phyloP scores from a whole-genome alignment of 2,888 invertebrate genomes.

The Tenthredo amoena region DNA sequence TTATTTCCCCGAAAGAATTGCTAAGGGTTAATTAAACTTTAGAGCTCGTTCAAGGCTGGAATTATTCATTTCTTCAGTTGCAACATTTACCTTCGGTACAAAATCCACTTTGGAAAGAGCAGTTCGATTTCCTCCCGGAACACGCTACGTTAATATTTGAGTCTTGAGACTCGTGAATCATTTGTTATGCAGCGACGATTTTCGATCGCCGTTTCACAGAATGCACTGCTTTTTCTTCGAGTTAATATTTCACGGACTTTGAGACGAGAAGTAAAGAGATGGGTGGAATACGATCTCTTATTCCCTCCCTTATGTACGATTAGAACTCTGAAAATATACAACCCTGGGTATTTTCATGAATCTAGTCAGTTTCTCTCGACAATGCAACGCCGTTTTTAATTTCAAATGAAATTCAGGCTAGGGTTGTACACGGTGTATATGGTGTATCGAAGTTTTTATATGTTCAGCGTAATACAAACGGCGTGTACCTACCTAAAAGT shows the following conservation, averaged over 20 bases:
- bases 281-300: neutral
- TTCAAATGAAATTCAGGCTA: neutral
- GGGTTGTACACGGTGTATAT: neutral
- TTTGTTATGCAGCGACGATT: slow-evolving; percentile 4
- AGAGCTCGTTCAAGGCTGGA: neutral
- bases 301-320: neutral
- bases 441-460: slow-evolving; percentile 34
- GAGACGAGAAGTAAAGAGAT: neutral
- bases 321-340: neutral
- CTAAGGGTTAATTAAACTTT: neutral
- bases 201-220: neutral
- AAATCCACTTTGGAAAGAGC: neutral
- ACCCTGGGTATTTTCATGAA: neutral
- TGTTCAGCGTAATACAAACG: slow-evolving; percentile 4
- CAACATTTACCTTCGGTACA: neutral
- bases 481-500: slow-evolving; percentile 22
- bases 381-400: neutral
- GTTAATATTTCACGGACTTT: slow-evolving; percentile 1
- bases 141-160: slow-evolving; percentile 19
- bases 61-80: neutral
- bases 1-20: neutral
- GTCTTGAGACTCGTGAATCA: neutral
- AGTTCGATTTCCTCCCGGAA: neutral
- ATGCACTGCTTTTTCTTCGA: neutral
- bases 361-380: neutral